Conservation (phyloP, 2,888 invertebrate genomes). For the Polietes domitor region DNA sequence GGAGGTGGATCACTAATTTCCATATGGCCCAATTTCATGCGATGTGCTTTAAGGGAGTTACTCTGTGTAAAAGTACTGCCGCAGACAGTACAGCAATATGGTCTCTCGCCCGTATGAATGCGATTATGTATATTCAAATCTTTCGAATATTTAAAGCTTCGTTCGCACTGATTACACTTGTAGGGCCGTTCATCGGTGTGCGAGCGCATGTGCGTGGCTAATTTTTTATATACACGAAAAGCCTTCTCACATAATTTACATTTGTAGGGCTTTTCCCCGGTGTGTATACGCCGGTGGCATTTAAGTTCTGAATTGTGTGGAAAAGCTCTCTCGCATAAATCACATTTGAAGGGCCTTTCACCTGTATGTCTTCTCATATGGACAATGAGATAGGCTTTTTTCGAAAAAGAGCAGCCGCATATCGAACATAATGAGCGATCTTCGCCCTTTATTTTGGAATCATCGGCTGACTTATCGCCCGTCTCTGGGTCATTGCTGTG, state of each 20-base stretch:
- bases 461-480: constrained; percentile 77
- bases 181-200: constrained; percentile 62
- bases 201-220: constrained; percentile 59
- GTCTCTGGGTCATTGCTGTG: constrained; percentile 58
- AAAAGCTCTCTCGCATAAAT: constrained; percentile 56
- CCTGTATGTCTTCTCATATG: constrained; percentile 61
- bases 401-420: constrained; percentile 59
- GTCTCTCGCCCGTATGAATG: constrained; percentile 60
- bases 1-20: constrained; percentile 2
- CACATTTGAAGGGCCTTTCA: constrained; percentile 61
- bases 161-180: constrained; percentile 59
- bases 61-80: constrained; percentile 62
- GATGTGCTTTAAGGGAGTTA: constrained; percentile 58
- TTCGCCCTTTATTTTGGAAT: constrained; percentile 9
- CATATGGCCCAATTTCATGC: constrained; percentile 56
- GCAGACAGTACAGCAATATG: constrained; percentile 59
- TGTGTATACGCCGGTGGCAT: constrained; percentile 60
- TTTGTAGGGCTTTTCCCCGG: constrained; percentile 61
- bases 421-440: constrained; percentile 72
- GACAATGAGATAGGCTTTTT: constrained; percentile 51
- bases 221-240: constrained; percentile 59
- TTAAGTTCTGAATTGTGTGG: constrained; percentile 52
- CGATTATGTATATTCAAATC: constrained; percentile 63
- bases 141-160: constrained; percentile 64
- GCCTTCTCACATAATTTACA: constrained; percentile 59